These are phyloP conservation scores for Bellardia bayeri DNA, from an alignment of 2,888 invertebrate genomes.

Conservation along the genomic window DNA sequence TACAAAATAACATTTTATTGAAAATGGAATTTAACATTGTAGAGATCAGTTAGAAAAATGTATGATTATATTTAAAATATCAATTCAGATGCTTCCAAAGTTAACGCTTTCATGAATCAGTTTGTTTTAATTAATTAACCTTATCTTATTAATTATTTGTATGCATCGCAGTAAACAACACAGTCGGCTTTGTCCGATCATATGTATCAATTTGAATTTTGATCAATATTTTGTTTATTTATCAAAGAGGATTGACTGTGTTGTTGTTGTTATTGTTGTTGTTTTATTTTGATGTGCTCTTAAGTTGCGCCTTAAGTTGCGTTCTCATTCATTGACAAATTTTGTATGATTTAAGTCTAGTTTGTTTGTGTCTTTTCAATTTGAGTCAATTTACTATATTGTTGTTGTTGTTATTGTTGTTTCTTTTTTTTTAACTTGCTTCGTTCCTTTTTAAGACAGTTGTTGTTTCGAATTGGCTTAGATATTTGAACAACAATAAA, in stretches of 20 bases:
- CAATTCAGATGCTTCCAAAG: too few relatives aligned
- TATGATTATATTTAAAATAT: too few relatives aligned
- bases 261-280: not conserved
- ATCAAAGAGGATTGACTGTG: conserved; percentile 55
- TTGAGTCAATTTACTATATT: conserved; percentile 40
- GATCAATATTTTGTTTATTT: conserved; percentile 31
- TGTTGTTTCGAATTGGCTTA: conserved; percentile 36
- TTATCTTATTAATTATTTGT: too few relatives aligned
- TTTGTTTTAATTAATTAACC: too few relatives aligned
- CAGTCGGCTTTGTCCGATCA: not conserved
- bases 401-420: conserved; percentile 15
- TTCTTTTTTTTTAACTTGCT: conserved; percentile 19
- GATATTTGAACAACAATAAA: conserved; percentile 6
- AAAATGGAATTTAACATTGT: too few relatives aligned
- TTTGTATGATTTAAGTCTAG: conserved; percentile 37
- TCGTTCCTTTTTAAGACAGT: conserved; percentile 3
- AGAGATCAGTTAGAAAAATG: too few relatives aligned
- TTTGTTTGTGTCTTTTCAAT: conserved; percentile 50
- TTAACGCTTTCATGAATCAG: too few relatives aligned
- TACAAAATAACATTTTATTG: too few relatives aligned
- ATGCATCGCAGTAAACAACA: not conserved
- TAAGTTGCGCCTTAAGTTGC: not conserved
- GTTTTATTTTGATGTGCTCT: conserved; percentile 4
- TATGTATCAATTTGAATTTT: not conserved
- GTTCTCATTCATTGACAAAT: conserved; percentile 58